These are phyloP conservation scores for Ethmia dodecea DNA, from an alignment of 2,888 invertebrate species.

Conservation along the genomic window DNA sequence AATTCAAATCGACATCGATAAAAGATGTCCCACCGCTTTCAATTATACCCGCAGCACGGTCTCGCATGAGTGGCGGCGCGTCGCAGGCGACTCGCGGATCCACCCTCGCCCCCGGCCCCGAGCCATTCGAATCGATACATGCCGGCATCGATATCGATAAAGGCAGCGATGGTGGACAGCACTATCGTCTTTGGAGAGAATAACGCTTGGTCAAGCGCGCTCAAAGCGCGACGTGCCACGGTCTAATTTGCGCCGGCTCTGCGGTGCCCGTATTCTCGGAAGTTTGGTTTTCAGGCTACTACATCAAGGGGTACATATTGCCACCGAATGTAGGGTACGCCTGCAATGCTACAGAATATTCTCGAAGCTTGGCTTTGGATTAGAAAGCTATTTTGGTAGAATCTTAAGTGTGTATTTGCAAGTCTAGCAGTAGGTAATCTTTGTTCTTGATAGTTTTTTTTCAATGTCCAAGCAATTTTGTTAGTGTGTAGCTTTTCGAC, in stretches of 20 bases:
- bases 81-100: conserved; percentile 22
- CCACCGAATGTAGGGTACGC: no score
- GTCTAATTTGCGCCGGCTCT: conserved; percentile 59
- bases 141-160: conserved; percentile 49
- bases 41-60: conserved; percentile 67
- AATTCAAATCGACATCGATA: conserved; percentile 33
- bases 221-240: conserved; percentile 54
- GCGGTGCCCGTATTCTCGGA: conserved; percentile 24
- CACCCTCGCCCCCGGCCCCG: conserved; percentile 24
- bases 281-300: conserved; percentile 20
- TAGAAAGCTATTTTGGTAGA: no score
- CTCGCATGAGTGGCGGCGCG: conserved; percentile 68
- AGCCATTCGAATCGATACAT: conserved; percentile 52
- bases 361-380: no score
- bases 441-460: no score
- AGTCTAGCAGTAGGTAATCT: no score
- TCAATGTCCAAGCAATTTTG: no score
- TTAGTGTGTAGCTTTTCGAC: no score
- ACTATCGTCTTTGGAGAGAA: conserved; percentile 28
- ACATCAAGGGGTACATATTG: conserved; percentile 15
- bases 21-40: conserved; percentile 44
- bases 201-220: conserved; percentile 69
- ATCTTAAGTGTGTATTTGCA: no score
- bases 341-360: no score
- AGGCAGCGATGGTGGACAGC: conserved; percentile 29